Conservation (phyloP, 2,888 invertebrate genomes). For the Sympetrum striolatum region DNA sequence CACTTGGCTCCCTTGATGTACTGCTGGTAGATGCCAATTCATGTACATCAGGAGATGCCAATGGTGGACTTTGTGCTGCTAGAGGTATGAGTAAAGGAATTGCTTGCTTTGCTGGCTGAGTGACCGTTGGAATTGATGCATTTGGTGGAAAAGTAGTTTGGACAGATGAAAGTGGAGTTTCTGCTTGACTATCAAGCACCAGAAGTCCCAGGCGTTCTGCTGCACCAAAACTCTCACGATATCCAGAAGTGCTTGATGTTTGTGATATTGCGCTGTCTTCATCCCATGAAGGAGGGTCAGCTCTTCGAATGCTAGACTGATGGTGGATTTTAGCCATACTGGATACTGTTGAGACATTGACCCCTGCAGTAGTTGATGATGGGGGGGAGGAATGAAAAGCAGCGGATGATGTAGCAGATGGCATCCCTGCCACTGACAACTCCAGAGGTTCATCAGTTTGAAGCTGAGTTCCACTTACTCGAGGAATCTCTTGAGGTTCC, state of each 20-base stretch:
- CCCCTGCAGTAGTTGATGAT: slow-evolving; percentile 47
- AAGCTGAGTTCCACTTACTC: slow-evolving; percentile 46
- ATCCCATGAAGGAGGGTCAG: slow-evolving; percentile 50
- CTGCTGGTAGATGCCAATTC: slow-evolving; percentile 64
- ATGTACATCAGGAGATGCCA: slow-evolving; percentile 70
- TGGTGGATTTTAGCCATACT: slow-evolving; percentile 46
- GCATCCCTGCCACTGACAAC: slow-evolving; percentile 42
- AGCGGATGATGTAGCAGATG: slow-evolving; percentile 50
- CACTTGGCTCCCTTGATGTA: slow-evolving; percentile 69
- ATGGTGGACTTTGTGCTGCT: slow-evolving; percentile 61
- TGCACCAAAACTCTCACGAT: slow-evolving; percentile 70
- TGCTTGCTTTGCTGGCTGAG: neutral
- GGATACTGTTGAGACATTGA: neutral
- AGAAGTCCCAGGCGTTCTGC: slow-evolving; percentile 53
- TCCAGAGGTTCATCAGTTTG: slow-evolving; percentile 53
- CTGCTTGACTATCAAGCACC: slow-evolving; percentile 53
- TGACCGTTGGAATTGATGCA: neutral
- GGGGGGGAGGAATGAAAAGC: slow-evolving; percentile 54
- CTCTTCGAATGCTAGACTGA: slow-evolving; percentile 47
- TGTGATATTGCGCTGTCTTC: slow-evolving; percentile 73
- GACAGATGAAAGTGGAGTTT: neutral
- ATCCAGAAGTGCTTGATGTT: slow-evolving; percentile 87
- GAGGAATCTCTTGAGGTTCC: slow-evolving; percentile 57
- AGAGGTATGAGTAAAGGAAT: neutral
- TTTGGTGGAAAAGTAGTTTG: neutral